Base-by-base conservation (phyloP, 1,140 invertebrate genomes). In the Saccostrea echinata region DNA sequence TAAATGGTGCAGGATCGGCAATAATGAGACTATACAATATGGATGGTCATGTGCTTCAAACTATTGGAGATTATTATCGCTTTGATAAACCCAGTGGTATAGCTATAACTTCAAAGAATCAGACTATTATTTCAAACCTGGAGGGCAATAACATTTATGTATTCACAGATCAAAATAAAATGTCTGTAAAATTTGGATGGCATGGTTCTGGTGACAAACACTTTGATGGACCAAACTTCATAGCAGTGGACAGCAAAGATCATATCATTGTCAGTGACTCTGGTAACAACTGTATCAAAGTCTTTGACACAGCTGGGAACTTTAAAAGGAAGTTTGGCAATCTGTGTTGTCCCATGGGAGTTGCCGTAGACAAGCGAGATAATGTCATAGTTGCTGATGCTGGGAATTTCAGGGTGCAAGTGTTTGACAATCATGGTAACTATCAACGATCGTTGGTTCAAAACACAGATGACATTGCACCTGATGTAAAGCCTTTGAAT, bases 311-410 rank as follows among this genome's bases (percentile, higher is more conserved):
- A 11, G 82, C 86, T 1, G 94, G 94, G 33, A 93, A 94, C 55
- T 94, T 93, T 83, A 93, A 94, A 88, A 86, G 89, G 24, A 88
- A 88, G 11, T 93, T 94, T 87, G 93, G 93, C 0, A 68, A 86
- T 51, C 96, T 99, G 82, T 97, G 99, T 92, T 97, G 99, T 95
- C 99, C 99, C 16, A 98, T 99, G 94, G 99, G 99, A 95, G 98
- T 99, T 91, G 98, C 98, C 43, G 98, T 99, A 13, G 99, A 99
- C 95, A 97, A 98, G 93, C 97, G 98, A 94, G 98, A 98, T 18
- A 99, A 98, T 95, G 98, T 99, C 92, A 97, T 98, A 90, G 98
- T 99, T 9, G 99, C 98, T 12, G 99, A 99, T 95, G 98, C 97
- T 12, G 98, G 98, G 30, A 99, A 99, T 96, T 99, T 99, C 95